A percentile compares a stretch with the other conserved stretches of the same genome.
phyloP scores from a whole-genome alignment of 2,797 vertebrate species.

The Diglossa cyanea region DNA sequence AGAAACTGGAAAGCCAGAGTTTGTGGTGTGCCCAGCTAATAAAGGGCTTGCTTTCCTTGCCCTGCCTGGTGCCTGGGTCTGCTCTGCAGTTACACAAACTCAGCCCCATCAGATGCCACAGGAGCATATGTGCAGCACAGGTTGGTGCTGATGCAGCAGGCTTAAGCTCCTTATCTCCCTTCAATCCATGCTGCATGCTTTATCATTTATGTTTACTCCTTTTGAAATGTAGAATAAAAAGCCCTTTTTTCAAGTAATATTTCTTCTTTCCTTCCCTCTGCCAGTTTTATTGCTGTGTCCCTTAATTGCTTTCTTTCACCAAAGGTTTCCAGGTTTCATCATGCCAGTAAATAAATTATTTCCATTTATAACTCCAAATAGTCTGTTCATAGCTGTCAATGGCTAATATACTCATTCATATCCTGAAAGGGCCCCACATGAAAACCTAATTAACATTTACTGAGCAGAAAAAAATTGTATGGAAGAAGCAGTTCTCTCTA shows the following conservation, averaged over 20 bases:
- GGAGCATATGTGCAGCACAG: accelerated
- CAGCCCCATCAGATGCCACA: neutral
- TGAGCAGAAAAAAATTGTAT: neutral
- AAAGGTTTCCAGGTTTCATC: neutral
- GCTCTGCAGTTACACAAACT: neutral
- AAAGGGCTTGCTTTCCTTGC: neutral
- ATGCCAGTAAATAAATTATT: neutral
- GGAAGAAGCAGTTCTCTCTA: neutral
- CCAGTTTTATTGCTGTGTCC: neutral
- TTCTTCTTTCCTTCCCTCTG: neutral
- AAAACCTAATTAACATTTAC: slow-evolving; percentile 32
- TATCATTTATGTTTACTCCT: neutral
- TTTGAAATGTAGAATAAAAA: neutral
- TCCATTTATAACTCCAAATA: neutral
- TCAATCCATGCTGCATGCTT: neutral
- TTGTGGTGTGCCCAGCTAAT: neutral
- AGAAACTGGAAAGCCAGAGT: neutral
- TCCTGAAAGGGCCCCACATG: neutral
- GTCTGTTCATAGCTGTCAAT: neutral
- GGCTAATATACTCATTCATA: neutral
- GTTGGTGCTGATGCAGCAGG: neutral
- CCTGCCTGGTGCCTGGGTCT: neutral
- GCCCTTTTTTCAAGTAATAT: neutral
- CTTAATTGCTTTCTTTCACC: neutral
- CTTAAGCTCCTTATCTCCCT: slow-evolving; percentile 22